Evolutionary conservation across 2,888 invertebrate species (phyloP).

Genomic region (Tanytarsus gracilentus): DNA sequence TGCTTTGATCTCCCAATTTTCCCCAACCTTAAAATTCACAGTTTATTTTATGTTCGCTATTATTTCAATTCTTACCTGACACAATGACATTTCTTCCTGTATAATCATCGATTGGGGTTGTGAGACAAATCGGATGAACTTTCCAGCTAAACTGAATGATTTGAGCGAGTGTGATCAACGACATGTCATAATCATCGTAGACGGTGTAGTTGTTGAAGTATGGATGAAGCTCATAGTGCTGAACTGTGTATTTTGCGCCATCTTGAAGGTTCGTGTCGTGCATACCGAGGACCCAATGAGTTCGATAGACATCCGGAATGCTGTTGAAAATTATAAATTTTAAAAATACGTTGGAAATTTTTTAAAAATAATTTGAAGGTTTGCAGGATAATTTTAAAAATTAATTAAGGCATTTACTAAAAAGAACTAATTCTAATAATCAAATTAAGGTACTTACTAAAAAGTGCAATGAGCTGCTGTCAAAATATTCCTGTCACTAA

Average conservation of each 20-base stretch:
- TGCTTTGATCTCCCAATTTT: background rate
- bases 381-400: background rate
- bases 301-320: slow-evolving; percentile 2
- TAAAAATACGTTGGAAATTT: background rate
- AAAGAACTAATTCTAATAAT: background rate
- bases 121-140: slow-evolving; percentile 15
- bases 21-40: background rate
- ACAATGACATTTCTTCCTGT: slow-evolving; percentile 40
- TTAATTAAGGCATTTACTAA: background rate
- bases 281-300: slow-evolving; percentile 26
- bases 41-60: background rate
- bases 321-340: background rate
- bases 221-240: slow-evolving; percentile 21
- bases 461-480: slow-evolving; percentile 31
- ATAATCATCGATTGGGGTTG: background rate
- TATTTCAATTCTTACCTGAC: slow-evolving; percentile 39
- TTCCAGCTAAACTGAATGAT: background rate
- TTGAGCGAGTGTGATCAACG: background rate
- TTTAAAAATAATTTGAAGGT: too few relatives aligned
- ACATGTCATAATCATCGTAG: slow-evolving; percentile 22
- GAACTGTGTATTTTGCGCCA: slow-evolving; percentile 12
- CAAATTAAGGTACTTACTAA: slow-evolving; percentile 2
- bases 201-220: slow-evolving; percentile 18
- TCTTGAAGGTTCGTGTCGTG: slow-evolving; percentile 10
- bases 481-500: slow-evolving; percentile 29